phyloP scores from a whole-genome alignment of 2,888 invertebrate genomes.

The Disparrhopalites patrizii region DNA sequence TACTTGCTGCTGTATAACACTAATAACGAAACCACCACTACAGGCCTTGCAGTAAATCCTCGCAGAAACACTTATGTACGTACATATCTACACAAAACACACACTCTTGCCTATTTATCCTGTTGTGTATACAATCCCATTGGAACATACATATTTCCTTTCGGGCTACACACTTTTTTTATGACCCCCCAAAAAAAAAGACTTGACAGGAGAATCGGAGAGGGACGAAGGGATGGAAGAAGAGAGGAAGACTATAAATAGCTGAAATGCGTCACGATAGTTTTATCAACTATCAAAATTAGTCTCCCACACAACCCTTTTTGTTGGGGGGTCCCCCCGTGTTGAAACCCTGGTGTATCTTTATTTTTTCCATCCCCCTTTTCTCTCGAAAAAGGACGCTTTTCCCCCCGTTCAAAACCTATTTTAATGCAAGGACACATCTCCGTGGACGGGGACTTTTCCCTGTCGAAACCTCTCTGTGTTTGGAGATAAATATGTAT shows the following conservation, averaged over 20 bases:
- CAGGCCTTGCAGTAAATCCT: too few relatives aligned
- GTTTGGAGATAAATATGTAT: too few relatives aligned
- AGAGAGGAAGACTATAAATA: constrained; percentile 24
- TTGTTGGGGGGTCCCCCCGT: too few relatives aligned
- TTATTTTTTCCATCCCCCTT: too few relatives aligned
- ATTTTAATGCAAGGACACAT: not conserved
- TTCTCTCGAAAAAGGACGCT: not conserved
- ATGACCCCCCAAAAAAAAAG: not conserved
- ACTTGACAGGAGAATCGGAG: not conserved
- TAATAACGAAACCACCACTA: too few relatives aligned
- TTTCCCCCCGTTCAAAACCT: not conserved
- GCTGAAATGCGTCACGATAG: constrained; percentile 21
- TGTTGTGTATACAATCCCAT: not conserved
- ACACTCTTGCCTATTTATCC: too few relatives aligned
- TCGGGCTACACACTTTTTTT: too few relatives aligned
- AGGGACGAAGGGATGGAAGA: not conserved
- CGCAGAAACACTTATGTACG: not conserved
- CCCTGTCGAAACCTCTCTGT: too few relatives aligned
- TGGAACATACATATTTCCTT: too few relatives aligned
- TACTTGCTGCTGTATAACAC: too few relatives aligned
- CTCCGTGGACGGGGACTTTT: too few relatives aligned
- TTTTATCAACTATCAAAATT: constrained; percentile 27
- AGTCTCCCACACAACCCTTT: constrained; percentile 26
- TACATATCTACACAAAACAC: not conserved
- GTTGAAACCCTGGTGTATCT: too few relatives aligned